Evolutionary conservation across 2,797 vertebrate genomes (phyloP), one percentile per base, ranked within the genome.

Genomic region (Benthosema pterotum): DNA sequence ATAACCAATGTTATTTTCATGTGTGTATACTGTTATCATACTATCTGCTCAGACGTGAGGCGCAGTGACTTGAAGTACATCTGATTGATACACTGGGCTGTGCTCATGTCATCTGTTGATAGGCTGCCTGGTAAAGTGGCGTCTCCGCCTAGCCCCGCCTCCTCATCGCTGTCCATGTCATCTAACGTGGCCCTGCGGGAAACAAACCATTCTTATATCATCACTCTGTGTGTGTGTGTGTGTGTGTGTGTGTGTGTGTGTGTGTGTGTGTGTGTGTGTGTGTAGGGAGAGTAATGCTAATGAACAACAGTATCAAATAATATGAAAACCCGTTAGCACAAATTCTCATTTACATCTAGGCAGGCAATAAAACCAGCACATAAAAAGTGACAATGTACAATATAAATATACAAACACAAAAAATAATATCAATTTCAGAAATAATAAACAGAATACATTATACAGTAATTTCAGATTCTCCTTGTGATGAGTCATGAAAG

Each of bases 41-140:
- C 96, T 0, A 97, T 95, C 88, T 98, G 95, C 38, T 93, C 50
- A 0, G 96, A 94, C 53, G 94, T 96, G 67, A 99, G 94, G 2
- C 95, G 90, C 0, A 98, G 91, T 1, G 96, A 96, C 68, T 97
- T 99, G 87, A 92, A 94, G 78, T 94, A 96, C 57, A 94, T 80
- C 74, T 93, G 92, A 42, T 48, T 85, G 83, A 89, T 79, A 16
- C 88, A 87, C 77, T 92, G 92, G 11, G 74, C 48, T 1, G 77
- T 64, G 5, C 43, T 83, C 2, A 90, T 57, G 1, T 54, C 69
- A 7, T 92, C 92, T 1, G 78, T 45, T 28, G 89, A 88, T 1
- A 72, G 8, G 45, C 42, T 75, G 42, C 72, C 28, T 11, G 81
- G 38, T 22, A 85, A 16, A 51, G 38, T 15, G 4, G 79, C 79